Conservation (phyloP, 2,797 vertebrate genomes). For the Mareca penelope region DNA sequence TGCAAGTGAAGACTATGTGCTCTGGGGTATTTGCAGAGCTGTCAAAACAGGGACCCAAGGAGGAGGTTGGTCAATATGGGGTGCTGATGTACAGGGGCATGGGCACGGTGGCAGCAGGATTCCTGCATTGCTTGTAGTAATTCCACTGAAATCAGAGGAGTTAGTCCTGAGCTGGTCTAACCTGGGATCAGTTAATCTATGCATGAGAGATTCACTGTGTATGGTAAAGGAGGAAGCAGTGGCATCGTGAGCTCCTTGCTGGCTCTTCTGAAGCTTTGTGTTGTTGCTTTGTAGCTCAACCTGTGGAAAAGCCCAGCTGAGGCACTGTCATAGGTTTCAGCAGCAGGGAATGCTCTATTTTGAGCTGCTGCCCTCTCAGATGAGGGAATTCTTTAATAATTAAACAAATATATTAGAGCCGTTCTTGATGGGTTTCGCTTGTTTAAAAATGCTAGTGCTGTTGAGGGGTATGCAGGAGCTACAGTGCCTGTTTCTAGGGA, state of each 20-base stretch:
- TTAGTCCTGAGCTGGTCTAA: background rate
- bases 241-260: background rate
- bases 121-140: background rate
- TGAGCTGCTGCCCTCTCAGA: background rate
- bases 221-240: background rate
- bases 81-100: background rate
- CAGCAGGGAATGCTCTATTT: background rate
- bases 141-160: constrained; percentile 5
- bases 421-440: background rate
- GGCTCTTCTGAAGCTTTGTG: background rate
- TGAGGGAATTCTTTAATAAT: background rate
- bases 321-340: background rate
- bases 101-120: background rate
- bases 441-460: background rate
- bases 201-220: background rate
- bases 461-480: background rate
- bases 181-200: background rate
- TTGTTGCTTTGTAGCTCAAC: background rate
- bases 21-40: background rate
- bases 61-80: background rate
- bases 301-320: background rate
- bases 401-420: background rate
- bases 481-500: background rate
- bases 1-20: background rate
- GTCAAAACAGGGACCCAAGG: background rate